Conservation (phyloP, 2,113 vertebrate species). For the Nematolebias whitei region DNA sequence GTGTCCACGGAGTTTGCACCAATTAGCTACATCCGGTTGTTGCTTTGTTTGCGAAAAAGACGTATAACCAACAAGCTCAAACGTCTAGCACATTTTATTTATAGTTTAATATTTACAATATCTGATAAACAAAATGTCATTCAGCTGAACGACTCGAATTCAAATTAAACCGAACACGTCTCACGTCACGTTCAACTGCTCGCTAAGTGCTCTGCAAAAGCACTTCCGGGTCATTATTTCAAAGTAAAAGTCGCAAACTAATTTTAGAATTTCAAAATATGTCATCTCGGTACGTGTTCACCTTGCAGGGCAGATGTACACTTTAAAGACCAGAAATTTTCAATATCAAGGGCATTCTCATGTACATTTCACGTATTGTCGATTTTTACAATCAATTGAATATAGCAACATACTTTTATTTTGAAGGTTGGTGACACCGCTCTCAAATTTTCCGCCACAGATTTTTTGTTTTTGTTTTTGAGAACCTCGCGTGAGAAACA, state of each 20-base stretch:
- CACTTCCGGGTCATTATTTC: conserved; percentile 29
- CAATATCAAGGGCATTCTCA: no score
- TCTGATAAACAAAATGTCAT: neutral
- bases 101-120: neutral
- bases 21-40: neutral
- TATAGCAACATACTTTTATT: neutral
- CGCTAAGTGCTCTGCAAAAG: neutral
- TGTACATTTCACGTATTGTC: neutral
- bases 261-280: neutral
- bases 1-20: neutral
- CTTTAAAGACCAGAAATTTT: no score
- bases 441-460: no score
- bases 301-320: no score
- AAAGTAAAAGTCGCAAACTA: conserved; percentile 3
- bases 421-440: neutral
- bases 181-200: neutral
- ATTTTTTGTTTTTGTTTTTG: no score
- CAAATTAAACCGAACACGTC: neutral
- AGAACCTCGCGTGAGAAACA: no score
- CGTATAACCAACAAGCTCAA: neutral
- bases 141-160: neutral
- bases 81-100: neutral
- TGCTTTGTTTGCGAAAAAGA: neutral
- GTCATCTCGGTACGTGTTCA: no score
- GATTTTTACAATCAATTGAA: no score